Conservation (phyloP, 2,888 invertebrate genomes). For the Masnerella sp. region DNA sequence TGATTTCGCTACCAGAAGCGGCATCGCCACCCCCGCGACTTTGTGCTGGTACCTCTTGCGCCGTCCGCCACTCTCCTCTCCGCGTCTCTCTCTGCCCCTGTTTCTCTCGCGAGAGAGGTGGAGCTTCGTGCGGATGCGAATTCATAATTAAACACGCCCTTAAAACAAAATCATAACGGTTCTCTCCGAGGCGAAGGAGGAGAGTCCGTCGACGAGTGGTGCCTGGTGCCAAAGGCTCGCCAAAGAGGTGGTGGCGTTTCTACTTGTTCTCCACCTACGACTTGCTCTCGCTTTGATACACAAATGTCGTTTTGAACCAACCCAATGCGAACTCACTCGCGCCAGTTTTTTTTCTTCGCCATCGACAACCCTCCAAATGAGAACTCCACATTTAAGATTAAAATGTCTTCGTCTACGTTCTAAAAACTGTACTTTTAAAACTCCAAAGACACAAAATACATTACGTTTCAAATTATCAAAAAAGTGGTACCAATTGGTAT, state of each 20-base stretch:
- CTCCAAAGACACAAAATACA: no score
- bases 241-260: conserved; percentile 59
- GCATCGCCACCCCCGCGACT: conserved; percentile 59
- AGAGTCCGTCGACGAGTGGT: conserved; percentile 58
- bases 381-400: conserved; percentile 25
- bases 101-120: conserved; percentile 72
- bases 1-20: conserved; percentile 58
- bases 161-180: conserved; percentile 78
- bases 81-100: conserved; percentile 55
- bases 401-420: conserved; percentile 9
- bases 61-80: conserved; percentile 58
- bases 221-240: conserved; percentile 53
- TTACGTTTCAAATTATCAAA: no score
- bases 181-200: conserved; percentile 66
- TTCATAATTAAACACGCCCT: conserved; percentile 78
- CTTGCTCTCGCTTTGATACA: conserved; percentile 56
- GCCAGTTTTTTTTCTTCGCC: conserved; percentile 37
- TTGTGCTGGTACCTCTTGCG: conserved; percentile 64
- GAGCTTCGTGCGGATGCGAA: conserved; percentile 77
- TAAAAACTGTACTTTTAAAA: no score
- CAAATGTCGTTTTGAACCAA: conserved; percentile 55
- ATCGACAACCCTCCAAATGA: conserved; percentile 34
- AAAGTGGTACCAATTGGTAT: conserved; percentile 12
- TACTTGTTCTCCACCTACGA: conserved; percentile 58
- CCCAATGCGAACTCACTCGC: conserved; percentile 62